Conservation (phyloP, 2,113 vertebrate genomes). For the Perognathus longimembris region DNA sequence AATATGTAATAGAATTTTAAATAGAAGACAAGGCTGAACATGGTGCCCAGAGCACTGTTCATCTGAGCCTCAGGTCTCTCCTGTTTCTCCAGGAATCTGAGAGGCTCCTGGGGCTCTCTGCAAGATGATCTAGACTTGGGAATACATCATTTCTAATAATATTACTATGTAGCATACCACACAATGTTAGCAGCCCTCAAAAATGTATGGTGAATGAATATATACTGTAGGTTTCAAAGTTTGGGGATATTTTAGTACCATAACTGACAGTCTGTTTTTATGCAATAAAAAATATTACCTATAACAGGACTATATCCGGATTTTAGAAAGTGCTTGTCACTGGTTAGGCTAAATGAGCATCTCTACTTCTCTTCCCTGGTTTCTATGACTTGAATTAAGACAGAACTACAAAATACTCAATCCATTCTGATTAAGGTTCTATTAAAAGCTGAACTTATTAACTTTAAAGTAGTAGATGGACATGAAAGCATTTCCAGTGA, state of each 20-base stretch:
- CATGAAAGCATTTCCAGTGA: conserved; percentile 28
- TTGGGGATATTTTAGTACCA: background rate
- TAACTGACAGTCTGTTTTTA: background rate
- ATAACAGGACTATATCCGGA: background rate
- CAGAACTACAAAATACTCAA: background rate
- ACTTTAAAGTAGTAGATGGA: conserved; percentile 20
- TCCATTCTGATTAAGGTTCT: background rate
- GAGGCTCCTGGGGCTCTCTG: background rate
- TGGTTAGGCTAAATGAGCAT: background rate
- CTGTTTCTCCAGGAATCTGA: background rate
- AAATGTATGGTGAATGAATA: background rate
- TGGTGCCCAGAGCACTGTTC: background rate
- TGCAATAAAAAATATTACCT: conserved; percentile 16
- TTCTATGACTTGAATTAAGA: background rate
- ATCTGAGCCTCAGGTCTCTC: background rate
- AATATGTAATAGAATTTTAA: conserved; percentile 25
- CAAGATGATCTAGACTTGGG: background rate
- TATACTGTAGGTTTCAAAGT: background rate
- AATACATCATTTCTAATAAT: background rate
- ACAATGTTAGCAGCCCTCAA: background rate
- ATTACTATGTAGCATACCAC: background rate
- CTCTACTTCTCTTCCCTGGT: background rate
- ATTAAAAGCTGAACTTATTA: background rate
- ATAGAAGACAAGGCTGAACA: background rate
- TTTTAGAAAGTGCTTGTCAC: background rate